phyloP scores from a whole-genome alignment of 2,797 vertebrate genomes.

The Danio tinwini region DNA sequence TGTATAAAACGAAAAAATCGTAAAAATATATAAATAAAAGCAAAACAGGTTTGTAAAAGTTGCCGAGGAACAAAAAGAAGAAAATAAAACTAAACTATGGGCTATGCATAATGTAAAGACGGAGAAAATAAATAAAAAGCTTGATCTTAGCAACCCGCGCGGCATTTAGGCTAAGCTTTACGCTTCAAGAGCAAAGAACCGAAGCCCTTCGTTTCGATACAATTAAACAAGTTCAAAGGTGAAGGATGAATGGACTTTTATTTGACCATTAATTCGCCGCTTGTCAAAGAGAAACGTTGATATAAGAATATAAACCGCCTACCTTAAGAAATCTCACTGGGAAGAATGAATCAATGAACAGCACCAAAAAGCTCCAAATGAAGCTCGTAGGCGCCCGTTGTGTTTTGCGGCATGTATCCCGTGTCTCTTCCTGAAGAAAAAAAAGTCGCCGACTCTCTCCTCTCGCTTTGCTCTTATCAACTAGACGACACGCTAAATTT shows the following conservation, averaged over 20 bases:
- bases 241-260: slow-evolving; percentile 51
- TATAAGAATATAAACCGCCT: slow-evolving; percentile 61
- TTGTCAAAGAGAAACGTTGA: slow-evolving; percentile 26
- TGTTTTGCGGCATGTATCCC: slow-evolving; percentile 32
- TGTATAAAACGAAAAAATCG: background rate
- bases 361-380: slow-evolving; percentile 46
- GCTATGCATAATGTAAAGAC: background rate
- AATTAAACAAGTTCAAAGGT: slow-evolving; percentile 54
- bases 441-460: slow-evolving; percentile 21
- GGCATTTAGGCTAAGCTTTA: slow-evolving; percentile 5
- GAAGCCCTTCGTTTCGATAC: slow-evolving; percentile 28
- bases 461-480: slow-evolving; percentile 57
- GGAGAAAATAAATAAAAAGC: background rate
- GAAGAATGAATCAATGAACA: slow-evolving; percentile 50
- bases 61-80: no score
- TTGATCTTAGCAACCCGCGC: background rate
- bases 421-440: slow-evolving; percentile 44
- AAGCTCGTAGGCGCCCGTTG: slow-evolving; percentile 26
- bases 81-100: background rate
- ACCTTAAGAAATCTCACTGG: slow-evolving; percentile 65
- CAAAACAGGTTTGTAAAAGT: background rate
- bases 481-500: slow-evolving; percentile 56
- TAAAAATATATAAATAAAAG: background rate
- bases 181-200: slow-evolving; percentile 26
- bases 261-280: slow-evolving; percentile 46